Evolutionary conservation across 2,797 vertebrate genomes (phyloP).

Genomic region (Rhinella marina): DNA sequence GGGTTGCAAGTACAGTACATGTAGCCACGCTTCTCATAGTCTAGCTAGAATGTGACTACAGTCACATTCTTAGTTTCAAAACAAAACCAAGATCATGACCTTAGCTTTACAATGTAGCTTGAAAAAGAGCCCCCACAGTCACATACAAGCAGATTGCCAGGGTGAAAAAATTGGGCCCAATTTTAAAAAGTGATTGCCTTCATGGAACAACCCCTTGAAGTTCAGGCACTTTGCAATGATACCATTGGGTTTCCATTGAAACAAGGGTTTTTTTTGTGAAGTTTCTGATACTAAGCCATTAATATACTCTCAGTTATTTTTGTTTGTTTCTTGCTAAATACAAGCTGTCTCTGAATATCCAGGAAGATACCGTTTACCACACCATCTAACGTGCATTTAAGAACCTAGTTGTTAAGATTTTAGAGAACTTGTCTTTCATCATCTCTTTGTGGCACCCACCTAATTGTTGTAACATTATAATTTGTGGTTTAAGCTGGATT

Average conservation of each 20-base stretch:
- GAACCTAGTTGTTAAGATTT: constrained; percentile 60
- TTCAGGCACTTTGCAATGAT: too few species aligned
- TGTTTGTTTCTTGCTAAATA: constrained; percentile 2
- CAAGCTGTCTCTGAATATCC: background rate
- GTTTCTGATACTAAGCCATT: constrained; percentile 30
- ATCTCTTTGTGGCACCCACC: constrained; percentile 44
- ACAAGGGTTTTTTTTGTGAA: background rate
- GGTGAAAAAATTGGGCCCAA: too few species aligned
- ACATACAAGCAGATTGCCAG: too few species aligned
- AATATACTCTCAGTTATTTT: constrained; percentile 7
- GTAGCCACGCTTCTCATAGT: too few species aligned
- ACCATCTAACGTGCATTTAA: constrained; percentile 48
- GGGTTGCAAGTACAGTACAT: too few species aligned
- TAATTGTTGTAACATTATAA: constrained; percentile 45
- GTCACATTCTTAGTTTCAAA: too few species aligned
- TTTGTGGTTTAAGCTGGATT: constrained; percentile 42
- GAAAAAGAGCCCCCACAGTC: too few species aligned
- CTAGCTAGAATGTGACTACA: too few species aligned
- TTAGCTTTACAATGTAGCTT: too few species aligned
- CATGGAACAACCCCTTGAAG: too few species aligned
- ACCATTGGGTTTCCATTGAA: background rate
- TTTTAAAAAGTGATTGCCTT: too few species aligned
- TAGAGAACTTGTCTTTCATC: constrained; percentile 52
- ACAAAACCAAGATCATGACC: too few species aligned
- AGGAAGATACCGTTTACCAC: background rate